A percentile compares a stretch with the other conserved stretches of the same genome.
Evolutionary conservation across 2,888 invertebrate species (phyloP).

Genomic region (Brachyptera risi): DNA sequence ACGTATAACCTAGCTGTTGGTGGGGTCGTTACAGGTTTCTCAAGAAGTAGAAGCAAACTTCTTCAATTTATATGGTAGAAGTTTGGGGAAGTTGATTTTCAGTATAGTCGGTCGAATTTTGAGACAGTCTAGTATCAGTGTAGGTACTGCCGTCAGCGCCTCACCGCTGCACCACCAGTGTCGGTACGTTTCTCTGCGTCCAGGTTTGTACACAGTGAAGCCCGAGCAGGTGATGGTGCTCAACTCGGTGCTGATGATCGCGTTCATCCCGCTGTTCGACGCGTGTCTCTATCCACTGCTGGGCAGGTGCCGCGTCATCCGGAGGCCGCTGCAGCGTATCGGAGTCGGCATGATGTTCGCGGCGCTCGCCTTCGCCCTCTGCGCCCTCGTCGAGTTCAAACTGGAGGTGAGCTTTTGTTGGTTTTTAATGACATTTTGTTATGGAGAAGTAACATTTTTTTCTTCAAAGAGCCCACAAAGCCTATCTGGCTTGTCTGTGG

Average conservation of each 20-base stretch:
- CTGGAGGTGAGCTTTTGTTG: conserved; percentile 56
- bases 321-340: conserved; percentile 82
- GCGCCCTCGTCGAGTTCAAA: conserved; percentile 74
- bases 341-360: conserved; percentile 83
- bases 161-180: too few relatives aligned
- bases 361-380: conserved; percentile 76
- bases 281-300: conserved; percentile 75
- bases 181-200: too few relatives aligned
- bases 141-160: not conserved
- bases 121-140: not conserved
- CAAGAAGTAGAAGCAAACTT: too few relatives aligned
- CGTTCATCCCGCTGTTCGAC: conserved; percentile 83
- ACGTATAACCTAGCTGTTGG: too few relatives aligned
- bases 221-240: conserved; percentile 96
- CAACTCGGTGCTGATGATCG: conserved; percentile 79
- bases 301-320: conserved; percentile 60
- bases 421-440: too few relatives aligned
- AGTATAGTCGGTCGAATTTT: too few relatives aligned
- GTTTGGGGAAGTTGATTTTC: too few relatives aligned
- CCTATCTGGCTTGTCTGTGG: too few relatives aligned
- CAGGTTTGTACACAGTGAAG: conserved; percentile 59
- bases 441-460: too few relatives aligned
- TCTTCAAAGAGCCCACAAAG: too few relatives aligned
- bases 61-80: too few relatives aligned
- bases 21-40: too few relatives aligned